phyloP scores from a whole-genome alignment of 30 jellyfish, hydroid and myxozoan genomes.

The Pelagia noctiluca region DNA sequence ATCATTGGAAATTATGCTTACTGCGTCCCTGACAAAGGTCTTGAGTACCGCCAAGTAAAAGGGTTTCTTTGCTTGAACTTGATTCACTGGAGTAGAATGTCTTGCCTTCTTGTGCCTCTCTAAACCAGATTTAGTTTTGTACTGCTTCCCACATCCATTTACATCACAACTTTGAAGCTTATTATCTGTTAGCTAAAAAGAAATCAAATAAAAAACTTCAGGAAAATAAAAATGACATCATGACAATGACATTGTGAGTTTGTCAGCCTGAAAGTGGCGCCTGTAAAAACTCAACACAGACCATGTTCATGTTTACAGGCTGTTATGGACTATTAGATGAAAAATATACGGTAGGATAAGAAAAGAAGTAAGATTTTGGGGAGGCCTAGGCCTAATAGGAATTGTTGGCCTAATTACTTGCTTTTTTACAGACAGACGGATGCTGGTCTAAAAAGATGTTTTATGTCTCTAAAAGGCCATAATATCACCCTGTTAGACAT shows the following conservation, averaged over 20 bases:
- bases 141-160: slow-evolving; percentile 2
- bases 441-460: too few relatives aligned
- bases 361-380: slow-evolving; percentile 2
- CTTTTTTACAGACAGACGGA: too few relatives aligned
- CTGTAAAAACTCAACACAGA: slow-evolving; percentile 1
- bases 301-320: not conserved
- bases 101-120: slow-evolving; percentile 1
- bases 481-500: too few relatives aligned
- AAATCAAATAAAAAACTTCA: not conserved
- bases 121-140: slow-evolving; percentile 1
- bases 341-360: not conserved
- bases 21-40: slow-evolving; percentile 3
- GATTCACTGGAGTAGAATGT: not conserved
- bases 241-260: not conserved
- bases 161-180: not conserved
- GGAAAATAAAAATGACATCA: not conserved
- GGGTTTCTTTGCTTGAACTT: slow-evolving; percentile 1
- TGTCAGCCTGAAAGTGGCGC: slow-evolving; percentile 10
- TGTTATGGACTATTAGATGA: slow-evolving; percentile 2
- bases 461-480: too few relatives aligned
- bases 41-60: slow-evolving; percentile 5
- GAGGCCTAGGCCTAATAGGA: not conserved
- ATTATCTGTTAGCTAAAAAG: not conserved
- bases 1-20: slow-evolving; percentile 1
- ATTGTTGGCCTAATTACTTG: too few relatives aligned